These are phyloP conservation scores for Garrulus glandarius DNA, from an alignment of 2,797 vertebrate genomes.

Conservation along the genomic window DNA sequence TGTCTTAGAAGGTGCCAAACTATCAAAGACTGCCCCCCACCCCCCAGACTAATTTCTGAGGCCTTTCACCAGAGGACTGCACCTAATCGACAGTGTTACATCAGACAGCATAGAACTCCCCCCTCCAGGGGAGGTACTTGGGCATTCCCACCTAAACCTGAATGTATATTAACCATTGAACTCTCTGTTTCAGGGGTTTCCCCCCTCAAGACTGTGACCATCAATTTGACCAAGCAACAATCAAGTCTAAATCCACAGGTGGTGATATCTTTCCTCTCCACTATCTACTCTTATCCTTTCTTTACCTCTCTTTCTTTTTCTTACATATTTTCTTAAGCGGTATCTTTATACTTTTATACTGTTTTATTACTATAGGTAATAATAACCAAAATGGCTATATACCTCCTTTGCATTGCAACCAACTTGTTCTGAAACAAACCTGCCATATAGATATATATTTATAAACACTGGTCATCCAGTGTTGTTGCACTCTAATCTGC, in stretches of 20 bases:
- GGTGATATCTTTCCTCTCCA: not conserved
- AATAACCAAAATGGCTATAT: not conserved
- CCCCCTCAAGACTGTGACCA: not conserved
- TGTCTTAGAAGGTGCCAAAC: not conserved
- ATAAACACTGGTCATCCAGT: not conserved
- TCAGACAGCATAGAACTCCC: not conserved
- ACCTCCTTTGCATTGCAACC: not conserved
- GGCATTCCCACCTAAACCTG: not conserved
- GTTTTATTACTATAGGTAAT: not conserved
- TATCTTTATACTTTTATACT: not conserved
- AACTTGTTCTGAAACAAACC: not conserved
- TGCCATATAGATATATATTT: not conserved
- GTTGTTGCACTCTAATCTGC: not conserved
- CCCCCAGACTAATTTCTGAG: not conserved
- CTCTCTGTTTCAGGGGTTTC: not conserved
- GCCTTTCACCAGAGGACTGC: not conserved
- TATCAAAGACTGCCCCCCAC: accelerated
- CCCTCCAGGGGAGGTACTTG: not conserved
- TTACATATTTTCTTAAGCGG: not conserved
- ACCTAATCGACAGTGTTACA: not conserved
- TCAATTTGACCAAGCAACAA: not conserved
- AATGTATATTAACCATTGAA: not conserved
- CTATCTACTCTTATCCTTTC: not conserved
- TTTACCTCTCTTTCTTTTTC: not conserved
- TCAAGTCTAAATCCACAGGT: not conserved